phyloP scores from a whole-genome alignment of 2,888 invertebrate genomes.

The Dryococelus australis region DNA sequence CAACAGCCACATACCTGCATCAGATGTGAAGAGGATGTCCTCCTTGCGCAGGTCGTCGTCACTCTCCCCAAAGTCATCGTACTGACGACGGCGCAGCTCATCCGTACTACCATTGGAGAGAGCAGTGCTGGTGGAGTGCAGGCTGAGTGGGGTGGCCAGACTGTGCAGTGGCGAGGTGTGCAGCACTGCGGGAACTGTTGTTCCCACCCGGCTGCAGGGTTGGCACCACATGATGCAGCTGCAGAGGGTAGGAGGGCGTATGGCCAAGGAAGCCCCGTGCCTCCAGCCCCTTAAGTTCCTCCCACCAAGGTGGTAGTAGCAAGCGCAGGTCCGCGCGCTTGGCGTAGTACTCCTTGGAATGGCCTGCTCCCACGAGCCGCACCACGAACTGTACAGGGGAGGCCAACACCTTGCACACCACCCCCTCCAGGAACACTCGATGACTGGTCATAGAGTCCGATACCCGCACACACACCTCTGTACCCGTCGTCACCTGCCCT shows the following conservation, averaged over 20 bases:
- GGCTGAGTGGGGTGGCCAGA: conserved; percentile 59
- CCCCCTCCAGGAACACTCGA: conserved; percentile 85
- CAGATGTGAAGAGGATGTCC: conserved; percentile 83
- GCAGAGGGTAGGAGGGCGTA: conserved; percentile 42
- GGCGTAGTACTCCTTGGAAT: conserved; percentile 70
- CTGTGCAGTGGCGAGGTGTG: conserved; percentile 68
- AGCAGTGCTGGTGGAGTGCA: conserved; percentile 60
- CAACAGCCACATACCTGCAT: conserved; percentile 65
- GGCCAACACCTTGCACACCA: conserved; percentile 73
- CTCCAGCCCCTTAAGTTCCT: conserved; percentile 82
- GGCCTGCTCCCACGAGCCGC: conserved; percentile 63
- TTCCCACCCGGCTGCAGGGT: conserved; percentile 52
- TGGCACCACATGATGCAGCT: conserved; percentile 56
- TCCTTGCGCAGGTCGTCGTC: conserved; percentile 89
- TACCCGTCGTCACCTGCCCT: conserved; percentile 80
- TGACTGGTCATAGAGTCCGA: conserved; percentile 59
- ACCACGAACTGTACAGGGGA: conserved; percentile 75
- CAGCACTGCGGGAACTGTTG: conserved; percentile 65
- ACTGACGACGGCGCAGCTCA: conserved; percentile 57
- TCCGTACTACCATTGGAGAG: conserved; percentile 71
- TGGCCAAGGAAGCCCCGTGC: conserved; percentile 37
- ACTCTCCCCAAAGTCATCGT: conserved; percentile 84
- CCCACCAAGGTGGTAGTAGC: conserved; percentile 95
- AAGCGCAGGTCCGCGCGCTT: conserved; percentile 90
- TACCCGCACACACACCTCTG: conserved; percentile 79